Percentiles rank a stretch among this genome's conserved stretches.
Conservation (phyloP, 2,888 invertebrate genomes). For the Pinctada fucata region DNA sequence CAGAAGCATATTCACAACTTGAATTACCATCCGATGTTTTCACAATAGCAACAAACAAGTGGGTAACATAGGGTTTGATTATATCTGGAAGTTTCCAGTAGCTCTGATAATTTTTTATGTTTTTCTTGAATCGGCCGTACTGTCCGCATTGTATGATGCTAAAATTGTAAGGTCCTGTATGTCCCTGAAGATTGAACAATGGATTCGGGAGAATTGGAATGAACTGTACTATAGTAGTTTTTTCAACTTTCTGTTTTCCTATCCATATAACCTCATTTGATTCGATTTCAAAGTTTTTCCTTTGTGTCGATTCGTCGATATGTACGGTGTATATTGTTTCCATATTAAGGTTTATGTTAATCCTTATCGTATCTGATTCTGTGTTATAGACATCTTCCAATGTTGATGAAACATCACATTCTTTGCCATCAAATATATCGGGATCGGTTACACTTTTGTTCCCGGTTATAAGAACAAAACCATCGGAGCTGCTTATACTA, state of each 20-base stretch:
- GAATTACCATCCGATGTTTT: neutral
- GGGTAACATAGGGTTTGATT: neutral
- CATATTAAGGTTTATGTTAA: neutral
- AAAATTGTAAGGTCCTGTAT: neutral
- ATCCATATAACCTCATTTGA: constrained; percentile 7
- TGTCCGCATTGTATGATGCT: neutral
- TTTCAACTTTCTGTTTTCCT: neutral
- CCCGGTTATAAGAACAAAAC: constrained; percentile 21
- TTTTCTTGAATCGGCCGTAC: neutral
- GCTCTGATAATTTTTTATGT: neutral
- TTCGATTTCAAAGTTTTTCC: neutral
- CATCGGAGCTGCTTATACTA: constrained; percentile 25
- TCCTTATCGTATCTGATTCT: neutral
- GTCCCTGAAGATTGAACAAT: neutral
- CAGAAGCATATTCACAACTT: neutral
- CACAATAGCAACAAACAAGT: neutral
- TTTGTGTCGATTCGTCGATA: neutral
- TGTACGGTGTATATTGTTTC: neutral
- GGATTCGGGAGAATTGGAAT: neutral
- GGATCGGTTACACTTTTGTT: neutral
- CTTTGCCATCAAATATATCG: constrained; percentile 10
- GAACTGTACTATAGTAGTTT: neutral
- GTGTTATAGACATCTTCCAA: neutral
- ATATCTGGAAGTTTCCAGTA: neutral
- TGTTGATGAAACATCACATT: neutral